Percentiles rank a stretch among this genome's conserved stretches.
Conservation (phyloP, 2,888 invertebrate genomes). For the Rhodophaea formosa region DNA sequence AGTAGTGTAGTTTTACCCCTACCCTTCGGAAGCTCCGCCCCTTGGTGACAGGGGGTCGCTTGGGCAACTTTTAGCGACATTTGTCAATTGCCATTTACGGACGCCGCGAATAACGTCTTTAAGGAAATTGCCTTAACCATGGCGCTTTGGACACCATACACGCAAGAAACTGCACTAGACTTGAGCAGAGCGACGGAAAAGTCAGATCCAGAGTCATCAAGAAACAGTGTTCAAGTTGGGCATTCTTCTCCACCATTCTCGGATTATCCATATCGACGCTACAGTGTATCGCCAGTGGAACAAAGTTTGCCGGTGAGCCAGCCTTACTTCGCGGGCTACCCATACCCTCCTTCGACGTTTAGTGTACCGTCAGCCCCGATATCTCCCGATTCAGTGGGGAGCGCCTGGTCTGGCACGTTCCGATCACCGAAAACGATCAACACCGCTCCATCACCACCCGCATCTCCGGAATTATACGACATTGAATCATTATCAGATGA, state of each 20-base stretch:
- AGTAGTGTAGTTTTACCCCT: slow-evolving; percentile 20
- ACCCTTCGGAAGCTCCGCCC: slow-evolving; percentile 36
- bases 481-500: slow-evolving; percentile 68
- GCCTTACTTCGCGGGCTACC: slow-evolving; percentile 25
- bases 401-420: neutral
- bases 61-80: slow-evolving; percentile 22
- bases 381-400: neutral
- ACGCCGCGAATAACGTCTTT: slow-evolving; percentile 29
- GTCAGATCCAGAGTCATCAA: slow-evolving; percentile 32
- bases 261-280: neutral
- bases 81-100: slow-evolving; percentile 32
- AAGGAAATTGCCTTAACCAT: slow-evolving; percentile 33
- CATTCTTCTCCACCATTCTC: neutral
- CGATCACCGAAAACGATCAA: neutral
- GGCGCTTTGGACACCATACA: slow-evolving; percentile 69
- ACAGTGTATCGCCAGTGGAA: neutral
- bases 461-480: slow-evolving; percentile 53
- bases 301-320: slow-evolving; percentile 18
- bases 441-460: slow-evolving; percentile 37
- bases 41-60: slow-evolving; percentile 26
- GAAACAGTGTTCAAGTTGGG: slow-evolving; percentile 20
- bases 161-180: slow-evolving; percentile 58
- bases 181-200: slow-evolving; percentile 44
- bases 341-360: slow-evolving; percentile 26
- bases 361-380: slow-evolving; percentile 5